Evolutionary conservation across 92 coral and sea anemone genomes (phyloP).

Genomic region (Phenganax stokvisi): DNA sequence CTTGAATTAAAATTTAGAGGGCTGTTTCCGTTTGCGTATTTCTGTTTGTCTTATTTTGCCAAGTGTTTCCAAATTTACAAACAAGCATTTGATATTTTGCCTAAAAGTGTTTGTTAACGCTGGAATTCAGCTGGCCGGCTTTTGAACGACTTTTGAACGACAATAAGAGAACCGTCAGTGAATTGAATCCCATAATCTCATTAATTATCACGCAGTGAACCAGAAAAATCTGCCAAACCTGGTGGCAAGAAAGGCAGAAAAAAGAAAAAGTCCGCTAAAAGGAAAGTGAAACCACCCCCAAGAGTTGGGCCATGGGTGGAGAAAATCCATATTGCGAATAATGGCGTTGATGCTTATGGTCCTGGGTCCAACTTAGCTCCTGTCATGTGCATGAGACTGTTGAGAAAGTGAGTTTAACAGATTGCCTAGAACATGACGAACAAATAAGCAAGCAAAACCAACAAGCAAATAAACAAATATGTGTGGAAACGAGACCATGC

Average conservation of each 20-base stretch:
- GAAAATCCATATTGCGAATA: conserved; percentile 84
- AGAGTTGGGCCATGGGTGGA: conserved; percentile 97
- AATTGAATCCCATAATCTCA: no score
- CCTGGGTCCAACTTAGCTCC: conserved; percentile 82
- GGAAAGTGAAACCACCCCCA: conserved; percentile 92
- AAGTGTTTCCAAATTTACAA: no score
- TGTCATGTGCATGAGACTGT: conserved; percentile 94
- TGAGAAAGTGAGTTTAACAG: conserved; percentile 70
- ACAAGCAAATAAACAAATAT: neutral
- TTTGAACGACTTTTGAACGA: no score
- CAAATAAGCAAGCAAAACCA: neutral
- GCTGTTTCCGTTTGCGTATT: no score
- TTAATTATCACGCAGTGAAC: conserved; percentile 43
- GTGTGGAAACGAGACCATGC: no score
- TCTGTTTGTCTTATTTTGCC: no score
- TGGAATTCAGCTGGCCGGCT: no score
- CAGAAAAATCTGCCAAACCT: conserved; percentile 51
- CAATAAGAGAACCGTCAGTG: neutral
- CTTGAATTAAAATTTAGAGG: no score
- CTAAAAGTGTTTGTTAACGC: no score
- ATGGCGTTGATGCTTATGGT: conserved; percentile 90
- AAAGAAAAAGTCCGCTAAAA: conserved; percentile 68
- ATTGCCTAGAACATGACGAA: neutral
- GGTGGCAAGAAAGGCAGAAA: conserved; percentile 70
- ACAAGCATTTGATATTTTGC: no score